Base-by-base conservation (phyloP, 2,113 vertebrate species). In the Rafetus swinhoei region DNA sequence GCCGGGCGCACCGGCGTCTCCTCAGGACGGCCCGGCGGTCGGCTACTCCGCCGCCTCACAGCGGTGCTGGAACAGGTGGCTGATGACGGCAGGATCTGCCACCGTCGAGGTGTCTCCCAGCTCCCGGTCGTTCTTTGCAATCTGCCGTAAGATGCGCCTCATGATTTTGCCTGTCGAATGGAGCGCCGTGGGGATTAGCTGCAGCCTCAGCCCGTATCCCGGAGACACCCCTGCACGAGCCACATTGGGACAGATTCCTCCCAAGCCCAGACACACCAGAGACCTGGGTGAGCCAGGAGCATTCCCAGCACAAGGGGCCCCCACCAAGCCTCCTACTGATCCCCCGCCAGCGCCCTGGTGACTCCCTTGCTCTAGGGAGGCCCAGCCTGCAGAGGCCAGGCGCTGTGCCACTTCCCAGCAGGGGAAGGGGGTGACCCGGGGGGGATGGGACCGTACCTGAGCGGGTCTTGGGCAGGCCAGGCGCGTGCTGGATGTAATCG, bases 401-500 rank as follows among this genome's bases (percentile, higher is more conserved):
- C 89, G 7, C 5, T 9, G 12, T 35, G 35, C 39, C 24, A 6
- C 62, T 52, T 56, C 62, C 62, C 62, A 15, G 39, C 39, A 5
- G 39, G 39, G 39, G 39, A 5, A 45, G 39, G 4, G 5, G 39
- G 39, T 45, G 39, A 45, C 39, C 39, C 39, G 39, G 39, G 39
- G n/a, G n/a, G n/a, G n/a, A n/a, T n/a, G 39, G 39, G 39, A 55
- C 13, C 89, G 94, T 98, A 99, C 99, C 99, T 97, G 99, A 99
- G 97, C 99, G 98, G 54, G 99, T 99, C 98, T 99, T 99, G 92
- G 99, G 99, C 92, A 99, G 98, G n/a, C 98, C 98, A 2, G 99
- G 99, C 16, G 99, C 99, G 1, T 99, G 98, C 98, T 99, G 99
- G 95, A 99, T 99, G 96, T 98, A 99, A 97, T 99, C 99, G 3